Evolutionary conservation across 2,113 vertebrate genomes (phyloP).

Genomic region (Hiodon tergisus): DNA sequence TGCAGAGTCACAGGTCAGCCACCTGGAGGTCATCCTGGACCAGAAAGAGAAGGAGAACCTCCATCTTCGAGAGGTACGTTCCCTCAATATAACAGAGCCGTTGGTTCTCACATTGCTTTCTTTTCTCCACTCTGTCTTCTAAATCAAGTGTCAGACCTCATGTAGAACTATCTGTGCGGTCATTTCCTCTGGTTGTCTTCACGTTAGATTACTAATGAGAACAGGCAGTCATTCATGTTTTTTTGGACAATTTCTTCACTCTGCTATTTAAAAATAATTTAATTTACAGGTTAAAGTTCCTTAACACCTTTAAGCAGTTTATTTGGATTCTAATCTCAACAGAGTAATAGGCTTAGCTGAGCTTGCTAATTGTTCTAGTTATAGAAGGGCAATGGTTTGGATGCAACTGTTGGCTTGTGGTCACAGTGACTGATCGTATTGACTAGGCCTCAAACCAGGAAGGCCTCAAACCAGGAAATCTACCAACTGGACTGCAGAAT

Average conservation of each 20-base stretch:
- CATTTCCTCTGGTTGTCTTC: no score
- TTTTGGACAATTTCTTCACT: not conserved
- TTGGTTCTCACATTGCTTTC: no score
- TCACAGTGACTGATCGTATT: not conserved
- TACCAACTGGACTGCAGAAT: no score
- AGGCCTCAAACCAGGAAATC: not conserved
- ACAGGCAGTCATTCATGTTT: not conserved
- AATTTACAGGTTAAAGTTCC: not conserved
- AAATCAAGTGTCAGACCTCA: no score
- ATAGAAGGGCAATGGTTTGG: not conserved
- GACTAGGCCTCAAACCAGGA: no score
- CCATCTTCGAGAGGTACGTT: constrained; percentile 91
- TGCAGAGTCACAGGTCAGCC: constrained; percentile 94
- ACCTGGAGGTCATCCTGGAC: constrained; percentile 95
- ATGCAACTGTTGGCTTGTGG: not conserved
- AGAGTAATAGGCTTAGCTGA: not conserved
- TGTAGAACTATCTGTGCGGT: no score
- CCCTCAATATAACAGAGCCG: not conserved
- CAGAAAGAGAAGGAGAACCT: constrained; percentile 99
- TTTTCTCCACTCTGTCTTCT: no score
- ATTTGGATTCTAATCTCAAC: not conserved
- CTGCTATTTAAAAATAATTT: not conserved
- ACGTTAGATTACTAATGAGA: no score
- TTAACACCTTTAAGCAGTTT: not conserved
- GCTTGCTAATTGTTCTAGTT: not conserved